Conservation (phyloP, 53 echinoderm and acorn worm genomes). For the Apostichopus leukothele region DNA sequence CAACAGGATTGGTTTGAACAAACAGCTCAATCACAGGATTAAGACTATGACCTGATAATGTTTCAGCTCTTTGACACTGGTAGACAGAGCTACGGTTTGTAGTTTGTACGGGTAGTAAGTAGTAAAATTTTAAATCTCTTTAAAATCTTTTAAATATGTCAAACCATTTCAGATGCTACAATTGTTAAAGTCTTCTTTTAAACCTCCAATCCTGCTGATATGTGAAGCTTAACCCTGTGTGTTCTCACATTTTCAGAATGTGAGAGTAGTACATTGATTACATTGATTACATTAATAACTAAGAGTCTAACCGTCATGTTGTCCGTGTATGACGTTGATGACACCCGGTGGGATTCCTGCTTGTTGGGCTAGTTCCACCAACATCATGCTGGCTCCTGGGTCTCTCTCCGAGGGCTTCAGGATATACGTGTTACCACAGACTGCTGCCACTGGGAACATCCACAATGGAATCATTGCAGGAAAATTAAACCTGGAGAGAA, state of each 20-base stretch:
- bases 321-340: slow-evolving; percentile 88
- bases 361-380: slow-evolving; percentile 75
- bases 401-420: slow-evolving; percentile 96
- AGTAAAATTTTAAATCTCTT: no score
- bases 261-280: not conserved
- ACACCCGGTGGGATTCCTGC: slow-evolving; percentile 92
- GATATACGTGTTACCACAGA: slow-evolving; percentile 87
- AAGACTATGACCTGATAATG: no score
- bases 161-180: no score
- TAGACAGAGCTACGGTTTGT: no score
- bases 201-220: no score
- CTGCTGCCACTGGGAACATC: slow-evolving; percentile 97
- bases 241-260: not conserved
- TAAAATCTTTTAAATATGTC: no score
- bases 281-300: not conserved
- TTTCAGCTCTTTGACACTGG: no score
- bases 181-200: no score
- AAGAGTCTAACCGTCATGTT: slow-evolving; percentile 79
- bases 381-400: slow-evolving; percentile 89
- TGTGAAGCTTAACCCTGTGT: no score
- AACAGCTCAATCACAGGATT: no score
- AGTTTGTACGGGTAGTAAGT: no score
- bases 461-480: slow-evolving; percentile 98
- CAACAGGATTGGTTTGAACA: no score
- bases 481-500: slow-evolving; percentile 76